Base-by-base conservation (phyloP, 2,888 invertebrate genomes). In the Autographa pulchrina region DNA sequence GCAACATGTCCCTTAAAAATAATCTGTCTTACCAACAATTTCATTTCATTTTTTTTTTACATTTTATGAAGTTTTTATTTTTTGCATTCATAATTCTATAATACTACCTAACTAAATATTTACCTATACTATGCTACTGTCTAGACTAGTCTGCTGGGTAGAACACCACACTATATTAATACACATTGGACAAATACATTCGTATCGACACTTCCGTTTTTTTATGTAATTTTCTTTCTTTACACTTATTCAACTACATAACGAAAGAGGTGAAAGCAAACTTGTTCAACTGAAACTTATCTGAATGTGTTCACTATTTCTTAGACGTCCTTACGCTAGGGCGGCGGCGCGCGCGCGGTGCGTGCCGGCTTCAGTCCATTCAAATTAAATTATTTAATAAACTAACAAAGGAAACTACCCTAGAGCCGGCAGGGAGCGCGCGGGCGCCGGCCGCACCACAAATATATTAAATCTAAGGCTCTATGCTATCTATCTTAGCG, bases 11-110 rank as follows among this genome's bases (percentile, higher is more conserved):
- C 95, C 95, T 95, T 96, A 96, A 96, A 96, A 96, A 96, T 96
- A 96, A 94, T 96, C 96, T 96, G 96, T 96, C 96, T 96, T 96
- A 96, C 94, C 95, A 95, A 96, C 96, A 96, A 96, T 96, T 96
- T 96, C 96, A 95, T 96, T 93, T 92, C 93, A 86, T 93, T 95
- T 96, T 94, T n/a, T 95, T 96, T 96, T 95, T 96, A 94, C 93
- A 94, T 95, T 95, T 96, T 96, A 94, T 95, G 91, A 93, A 93
- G 92, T 94, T 96, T 93, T 95, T 94, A 93, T 96, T 93, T 94
- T 96, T 96, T 96, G 96, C 96, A 96, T 96, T 96, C 96, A 96
- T 96, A 96, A 94, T 92, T 90, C 96, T 96, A 96, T 84, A 84
- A 84, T 91, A 88, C 94, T 96, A 96, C 93, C 96, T 96, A 96